Conservation (phyloP, 2,888 invertebrate species). For the Lasioglossum leucozonium region DNA sequence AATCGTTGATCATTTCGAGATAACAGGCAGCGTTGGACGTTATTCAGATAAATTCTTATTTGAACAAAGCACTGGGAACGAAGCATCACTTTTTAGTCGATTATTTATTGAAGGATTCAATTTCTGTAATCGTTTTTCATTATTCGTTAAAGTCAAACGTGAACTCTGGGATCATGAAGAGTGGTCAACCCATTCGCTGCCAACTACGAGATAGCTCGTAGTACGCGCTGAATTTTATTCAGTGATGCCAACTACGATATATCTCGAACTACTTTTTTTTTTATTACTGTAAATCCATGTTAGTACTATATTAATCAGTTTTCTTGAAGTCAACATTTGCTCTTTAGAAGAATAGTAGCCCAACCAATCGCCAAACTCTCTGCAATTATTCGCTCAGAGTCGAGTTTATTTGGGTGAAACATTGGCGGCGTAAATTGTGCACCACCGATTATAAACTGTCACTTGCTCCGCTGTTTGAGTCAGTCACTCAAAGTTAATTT, state of each 20-base stretch:
- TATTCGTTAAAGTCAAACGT: neutral
- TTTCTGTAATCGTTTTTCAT: neutral
- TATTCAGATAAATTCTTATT: neutral
- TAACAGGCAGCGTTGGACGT: neutral
- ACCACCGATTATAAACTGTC: neutral
- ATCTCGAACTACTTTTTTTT: no score
- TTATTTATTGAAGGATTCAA: neutral
- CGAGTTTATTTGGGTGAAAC: neutral
- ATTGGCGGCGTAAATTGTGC: neutral
- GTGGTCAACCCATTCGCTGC: no score
- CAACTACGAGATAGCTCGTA: no score
- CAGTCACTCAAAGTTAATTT: neutral
- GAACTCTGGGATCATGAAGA: neutral
- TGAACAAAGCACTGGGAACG: neutral
- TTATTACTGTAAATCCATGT: no score
- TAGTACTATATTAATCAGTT: no score
- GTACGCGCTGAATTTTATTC: no score
- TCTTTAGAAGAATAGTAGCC: neutral
- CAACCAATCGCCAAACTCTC: neutral
- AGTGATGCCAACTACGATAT: no score
- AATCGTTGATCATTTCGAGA: constrained; percentile 1
- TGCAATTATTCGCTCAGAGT: neutral
- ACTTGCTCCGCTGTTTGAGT: neutral
- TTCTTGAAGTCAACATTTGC: neutral
- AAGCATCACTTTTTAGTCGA: neutral